Evolutionary conservation across 2,888 invertebrate species (phyloP).

Genomic region (Drosophila suboccidentalis): DNA sequence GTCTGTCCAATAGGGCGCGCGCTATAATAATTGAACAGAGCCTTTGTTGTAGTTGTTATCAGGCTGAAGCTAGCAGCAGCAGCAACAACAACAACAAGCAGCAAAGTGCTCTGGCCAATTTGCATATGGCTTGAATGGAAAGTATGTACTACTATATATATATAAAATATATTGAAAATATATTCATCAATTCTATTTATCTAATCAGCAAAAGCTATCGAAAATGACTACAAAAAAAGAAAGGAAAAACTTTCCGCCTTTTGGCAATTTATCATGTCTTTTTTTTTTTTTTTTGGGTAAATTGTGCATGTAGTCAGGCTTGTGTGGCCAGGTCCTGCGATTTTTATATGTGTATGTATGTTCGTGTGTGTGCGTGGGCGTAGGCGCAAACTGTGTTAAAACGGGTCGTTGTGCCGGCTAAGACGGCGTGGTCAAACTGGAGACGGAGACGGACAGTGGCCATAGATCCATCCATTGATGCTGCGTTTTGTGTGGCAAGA

Average conservation of each 20-base stretch:
- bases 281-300: slow-evolving; percentile 26
- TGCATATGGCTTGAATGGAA: slow-evolving; percentile 71
- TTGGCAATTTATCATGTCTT: slow-evolving; percentile 54
- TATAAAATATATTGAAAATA: slow-evolving; percentile 30
- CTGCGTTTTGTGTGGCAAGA: slow-evolving; percentile 18
- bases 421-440: slow-evolving; percentile 31
- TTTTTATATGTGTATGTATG: slow-evolving; percentile 30
- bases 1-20: slow-evolving; percentile 60
- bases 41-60: slow-evolving; percentile 48
- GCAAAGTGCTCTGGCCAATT: slow-evolving; percentile 60
- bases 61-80: slow-evolving; percentile 20
- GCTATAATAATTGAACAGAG: slow-evolving; percentile 55
- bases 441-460: slow-evolving; percentile 12
- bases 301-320: slow-evolving; percentile 24
- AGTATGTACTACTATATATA: slow-evolving; percentile 26
- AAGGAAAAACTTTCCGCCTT: slow-evolving; percentile 31
- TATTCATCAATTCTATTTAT: slow-evolving; percentile 63
- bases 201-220: slow-evolving; percentile 58
- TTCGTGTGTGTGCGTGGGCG: slow-evolving; percentile 58
- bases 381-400: slow-evolving; percentile 68
- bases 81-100: slow-evolving; percentile 30
- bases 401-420: slow-evolving; percentile 49
- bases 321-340: slow-evolving; percentile 51
- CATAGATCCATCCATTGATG: slow-evolving; percentile 19
- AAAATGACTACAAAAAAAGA: slow-evolving; percentile 35